phyloP scores from a whole-genome alignment of 1,140 invertebrate genomes.

The Leptopilina clavipes region DNA sequence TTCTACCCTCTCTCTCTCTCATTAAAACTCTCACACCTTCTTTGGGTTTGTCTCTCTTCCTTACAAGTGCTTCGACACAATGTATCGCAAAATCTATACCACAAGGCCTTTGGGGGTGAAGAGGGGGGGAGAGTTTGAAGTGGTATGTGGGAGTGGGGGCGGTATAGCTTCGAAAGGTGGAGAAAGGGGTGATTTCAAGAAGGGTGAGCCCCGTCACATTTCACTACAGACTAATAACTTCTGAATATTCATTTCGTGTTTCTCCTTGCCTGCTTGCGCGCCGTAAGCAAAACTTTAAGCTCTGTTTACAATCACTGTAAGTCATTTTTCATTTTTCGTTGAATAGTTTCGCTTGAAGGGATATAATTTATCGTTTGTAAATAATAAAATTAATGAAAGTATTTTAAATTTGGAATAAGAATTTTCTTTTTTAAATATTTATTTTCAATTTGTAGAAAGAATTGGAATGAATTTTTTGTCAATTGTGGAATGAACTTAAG shows the following conservation, averaged over 20 bases:
- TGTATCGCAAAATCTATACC: conserved; percentile 74
- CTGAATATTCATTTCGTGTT: conserved; percentile 76
- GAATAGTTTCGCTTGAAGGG: background rate
- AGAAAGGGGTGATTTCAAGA: conserved; percentile 64
- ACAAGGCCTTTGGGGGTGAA: conserved; percentile 46
- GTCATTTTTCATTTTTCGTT: background rate
- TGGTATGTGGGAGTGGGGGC: conserved; percentile 27
- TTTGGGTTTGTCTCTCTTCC: conserved; percentile 47
- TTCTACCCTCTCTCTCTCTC: conserved; percentile 42
- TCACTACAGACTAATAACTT: conserved; percentile 76
- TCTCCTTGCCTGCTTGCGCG: conserved; percentile 65
- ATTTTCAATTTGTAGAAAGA: too few relatives aligned
- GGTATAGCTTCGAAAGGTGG: conserved; percentile 59
- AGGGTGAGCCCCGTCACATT: conserved; percentile 74
- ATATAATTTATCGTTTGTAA: background rate
- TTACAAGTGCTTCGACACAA: conserved; percentile 65
- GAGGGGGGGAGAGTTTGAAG: conserved; percentile 47
- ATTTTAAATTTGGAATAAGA: too few relatives aligned
- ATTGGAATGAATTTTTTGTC: conserved; percentile 35
- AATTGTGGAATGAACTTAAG: conserved; percentile 65
- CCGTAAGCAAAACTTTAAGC: conserved; percentile 73
- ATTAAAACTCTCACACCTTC: conserved; percentile 53
- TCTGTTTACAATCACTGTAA: conserved; percentile 65
- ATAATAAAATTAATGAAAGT: too few relatives aligned
- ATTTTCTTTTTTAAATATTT: too few relatives aligned